Base-by-base conservation (phyloP, 2,797 vertebrate genomes). In the Sebastiscus albofasciatus region DNA sequence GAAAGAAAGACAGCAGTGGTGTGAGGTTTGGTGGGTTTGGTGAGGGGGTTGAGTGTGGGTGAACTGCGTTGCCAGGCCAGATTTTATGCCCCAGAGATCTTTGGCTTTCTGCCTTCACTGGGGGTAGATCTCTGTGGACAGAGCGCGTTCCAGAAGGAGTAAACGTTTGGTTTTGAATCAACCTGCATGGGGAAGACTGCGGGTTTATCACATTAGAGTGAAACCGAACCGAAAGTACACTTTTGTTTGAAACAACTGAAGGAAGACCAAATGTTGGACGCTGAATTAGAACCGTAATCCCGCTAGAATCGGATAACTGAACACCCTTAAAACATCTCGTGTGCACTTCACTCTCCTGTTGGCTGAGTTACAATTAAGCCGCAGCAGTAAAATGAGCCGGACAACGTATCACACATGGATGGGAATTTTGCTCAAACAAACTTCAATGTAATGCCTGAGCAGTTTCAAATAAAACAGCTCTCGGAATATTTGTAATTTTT, bases 1-100 rank as follows among this genome's bases (percentile, higher is more conserved):
- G 77, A 79, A 69, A 62, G 73, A 72, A 72, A 76, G 70, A 77
- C 72, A 77, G 72, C 58, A 52, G 87, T 10, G 82, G 83, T 83
- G 88, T 85, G 84, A 87, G 81, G 85, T 90, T 91, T 91, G 90
- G 76, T 79, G 84, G 84, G 68, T 86, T 89, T 79, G 80, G 84
- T 80, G 74, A 66, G 56, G 79, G 39, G 69, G n/a, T 4, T 65
- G 31, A 81, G 34, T 77, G 81, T 73, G 82, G 83, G 74, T 3
- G 58, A 82, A 72, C 61, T 64, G 49, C 52, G n/a, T 61, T 84
- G 77, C 75, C 79, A 81, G 91, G 87, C 85, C 84, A 83, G 68
- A 92, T 91, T 88, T 86, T 84, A 87, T 81, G 85, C 86, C 84
- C 88, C 71, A 73, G 80, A 93, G 87, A 88, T 83, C 39, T 76